Evolutionary conservation across 2,888 invertebrate genomes (phyloP).

Genomic region (Tolmerus cingulatus): DNA sequence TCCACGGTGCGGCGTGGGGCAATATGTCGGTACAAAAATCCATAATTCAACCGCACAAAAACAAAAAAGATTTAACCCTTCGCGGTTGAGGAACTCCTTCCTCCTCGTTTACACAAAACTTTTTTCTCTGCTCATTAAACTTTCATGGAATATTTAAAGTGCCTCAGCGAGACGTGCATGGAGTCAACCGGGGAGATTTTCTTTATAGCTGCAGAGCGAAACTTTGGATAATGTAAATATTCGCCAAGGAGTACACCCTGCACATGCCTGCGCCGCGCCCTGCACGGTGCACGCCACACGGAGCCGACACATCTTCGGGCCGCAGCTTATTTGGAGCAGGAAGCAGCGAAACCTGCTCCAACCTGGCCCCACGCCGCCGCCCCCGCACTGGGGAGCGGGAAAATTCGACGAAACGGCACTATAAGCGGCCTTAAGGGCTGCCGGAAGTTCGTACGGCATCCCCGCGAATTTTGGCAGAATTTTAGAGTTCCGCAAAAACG

Average conservation of each 20-base stretch:
- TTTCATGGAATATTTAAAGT: conserved; percentile 40
- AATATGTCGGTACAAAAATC: background rate
- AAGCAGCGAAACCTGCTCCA: background rate
- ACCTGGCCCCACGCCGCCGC: background rate
- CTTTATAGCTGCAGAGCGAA: background rate
- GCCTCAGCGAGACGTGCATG: background rate
- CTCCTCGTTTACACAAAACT: conserved; percentile 21
- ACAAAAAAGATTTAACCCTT: conserved; percentile 14
- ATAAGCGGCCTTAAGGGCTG: background rate
- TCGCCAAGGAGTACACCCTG: background rate
- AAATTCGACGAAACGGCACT: background rate
- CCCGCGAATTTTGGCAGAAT: background rate
- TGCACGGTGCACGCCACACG: background rate
- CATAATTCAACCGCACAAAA: conserved; percentile 13
- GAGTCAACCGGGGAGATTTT: conserved; percentile 13
- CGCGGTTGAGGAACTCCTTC: conserved; percentile 17
- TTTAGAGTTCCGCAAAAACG: background rate
- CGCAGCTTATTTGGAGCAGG: background rate
- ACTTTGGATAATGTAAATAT: conserved; percentile 19
- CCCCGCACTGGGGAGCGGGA: background rate
- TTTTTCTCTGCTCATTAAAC: conserved; percentile 38
- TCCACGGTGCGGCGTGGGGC: background rate
- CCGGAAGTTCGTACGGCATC: background rate
- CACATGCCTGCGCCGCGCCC: background rate
- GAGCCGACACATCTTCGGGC: background rate